A percentile compares a stretch with the other conserved stretches of the same genome.
phyloP scores from a whole-genome alignment of 2,888 invertebrate species.

The Xestia c-nigrum region DNA sequence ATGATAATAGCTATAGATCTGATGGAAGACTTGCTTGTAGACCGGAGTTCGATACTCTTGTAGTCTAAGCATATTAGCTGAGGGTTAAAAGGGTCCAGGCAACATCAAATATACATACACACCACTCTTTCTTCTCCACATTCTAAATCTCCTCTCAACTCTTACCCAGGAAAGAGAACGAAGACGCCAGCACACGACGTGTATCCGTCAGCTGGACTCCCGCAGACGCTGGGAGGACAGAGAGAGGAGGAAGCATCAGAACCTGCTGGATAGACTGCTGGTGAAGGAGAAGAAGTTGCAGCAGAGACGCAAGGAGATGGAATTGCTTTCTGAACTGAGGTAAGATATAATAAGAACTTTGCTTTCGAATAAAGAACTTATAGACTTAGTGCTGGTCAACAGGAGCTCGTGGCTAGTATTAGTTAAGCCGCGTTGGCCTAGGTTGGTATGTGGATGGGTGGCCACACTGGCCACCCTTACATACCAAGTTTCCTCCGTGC shows the following conservation, averaged over 20 bases:
- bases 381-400: no score
- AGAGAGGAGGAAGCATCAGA: conserved; percentile 93
- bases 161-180: conserved; percentile 94
- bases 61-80: background rate
- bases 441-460: no score
- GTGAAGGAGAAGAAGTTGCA: conserved; percentile 96
- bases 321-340: conserved; percentile 92
- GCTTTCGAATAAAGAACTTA: no score
- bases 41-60: background rate
- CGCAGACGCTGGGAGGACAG: conserved; percentile 96
- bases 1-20: background rate
- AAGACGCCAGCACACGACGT: conserved; percentile 96
- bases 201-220: conserved; percentile 96
- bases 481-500: no score
- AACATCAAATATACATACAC: background rate
- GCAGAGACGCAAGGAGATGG: conserved; percentile 92
- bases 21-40: background rate
- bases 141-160: background rate
- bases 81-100: background rate
- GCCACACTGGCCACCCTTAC: no score
- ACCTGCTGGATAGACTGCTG: conserved; percentile 95
- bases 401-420: no score
- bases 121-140: background rate
- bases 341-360: conserved; percentile 48
- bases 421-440: no score